Percentiles rank a stretch among this genome's conserved stretches.
These are phyloP conservation scores for Heliconius ethilla DNA, from an alignment of 2,888 invertebrate genomes.

Conservation along the genomic window DNA sequence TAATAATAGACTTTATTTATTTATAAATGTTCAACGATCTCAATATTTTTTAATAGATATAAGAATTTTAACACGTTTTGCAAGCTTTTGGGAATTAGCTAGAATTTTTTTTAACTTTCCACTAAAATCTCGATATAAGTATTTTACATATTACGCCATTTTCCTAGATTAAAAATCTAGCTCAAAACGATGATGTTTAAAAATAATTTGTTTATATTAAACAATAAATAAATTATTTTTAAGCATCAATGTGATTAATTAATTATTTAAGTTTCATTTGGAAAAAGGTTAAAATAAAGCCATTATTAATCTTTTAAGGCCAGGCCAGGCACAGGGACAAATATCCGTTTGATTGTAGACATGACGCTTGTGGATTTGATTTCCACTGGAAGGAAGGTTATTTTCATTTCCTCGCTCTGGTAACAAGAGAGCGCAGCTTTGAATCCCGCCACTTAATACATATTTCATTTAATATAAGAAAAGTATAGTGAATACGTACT, in stretches of 20 bases:
- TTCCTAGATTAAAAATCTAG: background rate
- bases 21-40: slow-evolving; percentile 27
- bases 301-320: too few relatives aligned
- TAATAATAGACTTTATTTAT: slow-evolving; percentile 19
- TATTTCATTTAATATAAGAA: background rate
- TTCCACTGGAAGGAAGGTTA: too few relatives aligned
- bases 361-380: too few relatives aligned
- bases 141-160: background rate
- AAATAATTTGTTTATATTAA: too few relatives aligned
- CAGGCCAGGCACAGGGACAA: too few relatives aligned
- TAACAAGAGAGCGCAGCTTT: too few relatives aligned
- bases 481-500: background rate
- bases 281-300: too few relatives aligned
- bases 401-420: too few relatives aligned
- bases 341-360: too few relatives aligned
- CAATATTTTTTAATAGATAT: background rate
- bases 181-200: too few relatives aligned
- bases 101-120: background rate
- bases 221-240: too few relatives aligned
- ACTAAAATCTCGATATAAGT: background rate
- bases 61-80: background rate
- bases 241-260: background rate
- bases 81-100: background rate
- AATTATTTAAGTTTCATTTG: background rate
- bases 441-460: too few relatives aligned